Percentiles rank a stretch among this genome's conserved stretches.
Evolutionary conservation across 35 echinoderm and acorn worm genomes (phyloP).

Genomic region (Lytechinus variegatus): DNA sequence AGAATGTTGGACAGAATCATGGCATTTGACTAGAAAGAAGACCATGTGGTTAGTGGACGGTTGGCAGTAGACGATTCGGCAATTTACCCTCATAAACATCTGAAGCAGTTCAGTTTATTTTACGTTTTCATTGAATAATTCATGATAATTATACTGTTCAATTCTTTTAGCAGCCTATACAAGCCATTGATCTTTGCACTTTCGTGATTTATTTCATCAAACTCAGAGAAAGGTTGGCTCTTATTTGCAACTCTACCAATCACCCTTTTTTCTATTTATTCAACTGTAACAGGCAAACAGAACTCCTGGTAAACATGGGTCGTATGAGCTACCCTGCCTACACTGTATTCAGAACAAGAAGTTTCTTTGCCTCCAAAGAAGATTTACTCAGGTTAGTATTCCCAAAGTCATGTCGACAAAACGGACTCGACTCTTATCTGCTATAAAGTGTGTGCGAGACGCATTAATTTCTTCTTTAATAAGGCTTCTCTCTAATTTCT

Average conservation of each 20-base stretch:
- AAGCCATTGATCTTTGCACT: no score
- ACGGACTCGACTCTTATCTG: neutral
- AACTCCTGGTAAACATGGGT: conserved; percentile 89
- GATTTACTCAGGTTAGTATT: conserved; percentile 75
- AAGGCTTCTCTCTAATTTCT: no score
- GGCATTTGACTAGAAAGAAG: no score
- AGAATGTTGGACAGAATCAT: no score
- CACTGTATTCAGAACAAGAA: conserved; percentile 74
- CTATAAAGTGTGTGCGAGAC: neutral
- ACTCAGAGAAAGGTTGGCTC: neutral
- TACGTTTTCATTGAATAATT: neutral
- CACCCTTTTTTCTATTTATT: neutral
- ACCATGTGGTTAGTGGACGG: no score
- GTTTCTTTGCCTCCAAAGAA: conserved; percentile 72
- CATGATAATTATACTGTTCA: no score
- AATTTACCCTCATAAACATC: neutral
- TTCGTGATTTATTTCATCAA: neutral
- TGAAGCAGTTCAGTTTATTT: neutral
- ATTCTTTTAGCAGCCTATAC: no score
- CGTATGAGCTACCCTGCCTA: conserved; percentile 78
- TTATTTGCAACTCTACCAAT: neutral
- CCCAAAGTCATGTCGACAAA: neutral
- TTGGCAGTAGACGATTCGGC: no score
- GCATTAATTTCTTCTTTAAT: no score
- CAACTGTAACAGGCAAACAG: conserved; percentile 69